phyloP scores from a whole-genome alignment of 2,797 vertebrate genomes.

The Pantherophis alleghaniensis region DNA sequence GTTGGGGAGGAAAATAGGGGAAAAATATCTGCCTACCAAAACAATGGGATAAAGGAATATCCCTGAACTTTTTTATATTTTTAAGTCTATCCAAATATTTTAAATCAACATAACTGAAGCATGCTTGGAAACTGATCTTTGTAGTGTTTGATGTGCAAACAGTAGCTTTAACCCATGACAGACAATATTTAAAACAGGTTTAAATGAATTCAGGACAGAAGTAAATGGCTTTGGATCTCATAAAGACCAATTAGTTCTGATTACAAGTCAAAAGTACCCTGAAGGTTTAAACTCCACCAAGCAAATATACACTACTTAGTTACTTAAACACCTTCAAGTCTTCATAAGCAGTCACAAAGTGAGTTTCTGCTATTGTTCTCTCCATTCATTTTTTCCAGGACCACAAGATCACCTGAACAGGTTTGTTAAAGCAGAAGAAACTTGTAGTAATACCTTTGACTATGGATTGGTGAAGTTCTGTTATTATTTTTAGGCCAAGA shows the following conservation, averaged over 20 bases:
- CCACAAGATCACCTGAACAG: not conserved
- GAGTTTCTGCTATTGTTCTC: not conserved
- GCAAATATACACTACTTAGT: not conserved
- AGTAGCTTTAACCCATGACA: not conserved
- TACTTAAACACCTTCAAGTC: not conserved
- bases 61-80: not conserved
- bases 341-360: not conserved
- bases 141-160: not conserved
- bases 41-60: no score
- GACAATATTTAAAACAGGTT: not conserved
- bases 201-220: not conserved
- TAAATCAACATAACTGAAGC: not conserved
- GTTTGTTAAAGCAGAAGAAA: not conserved
- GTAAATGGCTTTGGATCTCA: not conserved
- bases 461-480: constrained; percentile 22
- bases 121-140: not conserved
- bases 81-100: not conserved
- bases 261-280: not conserved
- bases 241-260: not conserved
- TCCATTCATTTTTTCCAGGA: not conserved
- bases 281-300: not conserved
- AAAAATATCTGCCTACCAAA: no score
- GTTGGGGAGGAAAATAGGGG: no score
- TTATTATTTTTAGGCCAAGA: not conserved
- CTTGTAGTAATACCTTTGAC: not conserved